These are phyloP conservation scores for Pseudomyrmex cubaensis DNA, from an alignment of 1,140 invertebrate genomes.

Conservation along the genomic window DNA sequence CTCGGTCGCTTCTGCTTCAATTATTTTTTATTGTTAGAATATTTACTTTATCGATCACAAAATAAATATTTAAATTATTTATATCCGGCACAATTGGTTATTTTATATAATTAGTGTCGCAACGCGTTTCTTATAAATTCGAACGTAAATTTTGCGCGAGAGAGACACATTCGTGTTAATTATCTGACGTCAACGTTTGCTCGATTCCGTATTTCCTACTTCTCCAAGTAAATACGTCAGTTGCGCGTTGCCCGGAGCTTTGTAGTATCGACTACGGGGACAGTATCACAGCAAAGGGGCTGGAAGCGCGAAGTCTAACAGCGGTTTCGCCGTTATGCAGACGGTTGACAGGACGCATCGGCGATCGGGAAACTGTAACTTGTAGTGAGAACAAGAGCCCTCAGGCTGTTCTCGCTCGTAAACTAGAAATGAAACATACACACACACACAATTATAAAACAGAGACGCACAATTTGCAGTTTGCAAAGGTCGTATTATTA, in stretches of 20 bases:
- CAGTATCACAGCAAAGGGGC: constrained; percentile 23
- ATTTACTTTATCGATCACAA: no score
- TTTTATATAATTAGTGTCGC: no score
- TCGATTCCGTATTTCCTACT: neutral
- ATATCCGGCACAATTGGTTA: no score
- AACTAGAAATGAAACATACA: neutral
- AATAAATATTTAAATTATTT: no score
- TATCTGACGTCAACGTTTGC: neutral
- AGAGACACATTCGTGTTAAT: neutral
- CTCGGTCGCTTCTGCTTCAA: no score
- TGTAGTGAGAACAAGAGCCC: neutral
- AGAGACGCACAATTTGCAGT: no score
- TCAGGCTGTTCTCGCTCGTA: neutral
- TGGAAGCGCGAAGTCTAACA: constrained; percentile 32
- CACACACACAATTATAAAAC: neutral
- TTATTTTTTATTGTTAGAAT: neutral
- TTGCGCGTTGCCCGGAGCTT: constrained; percentile 12
- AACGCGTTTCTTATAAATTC: constrained; percentile 1
- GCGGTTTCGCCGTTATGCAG: constrained; percentile 19
- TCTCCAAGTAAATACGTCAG: constrained; percentile 1
- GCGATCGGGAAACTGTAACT: neutral
- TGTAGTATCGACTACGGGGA: constrained; percentile 4
- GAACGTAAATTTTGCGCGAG: neutral
- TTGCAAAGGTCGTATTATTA: no score
- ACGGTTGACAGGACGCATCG: neutral